These are phyloP conservation scores for Melieria picta DNA, from an alignment of 2,888 invertebrate genomes.

Conservation along the genomic window DNA sequence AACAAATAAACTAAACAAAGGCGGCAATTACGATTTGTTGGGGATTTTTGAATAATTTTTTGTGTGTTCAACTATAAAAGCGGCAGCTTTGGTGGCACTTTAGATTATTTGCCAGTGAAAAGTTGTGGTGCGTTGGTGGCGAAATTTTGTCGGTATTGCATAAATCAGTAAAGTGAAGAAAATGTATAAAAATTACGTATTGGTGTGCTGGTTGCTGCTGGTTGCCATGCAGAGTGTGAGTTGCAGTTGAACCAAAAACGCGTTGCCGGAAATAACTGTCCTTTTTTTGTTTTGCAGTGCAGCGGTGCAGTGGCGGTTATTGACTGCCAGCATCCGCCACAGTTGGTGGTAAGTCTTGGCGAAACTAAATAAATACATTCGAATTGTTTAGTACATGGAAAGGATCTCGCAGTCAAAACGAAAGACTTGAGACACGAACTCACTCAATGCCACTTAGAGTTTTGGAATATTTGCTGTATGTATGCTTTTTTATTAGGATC, in stretches of 20 bases:
- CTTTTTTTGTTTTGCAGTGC: slow-evolving; percentile 31
- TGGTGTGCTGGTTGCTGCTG: neutral
- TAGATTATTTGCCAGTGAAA: neutral
- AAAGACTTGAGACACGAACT: slow-evolving; percentile 38
- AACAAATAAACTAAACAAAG: neutral
- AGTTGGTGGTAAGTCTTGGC: slow-evolving; percentile 57
- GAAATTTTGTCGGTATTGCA: neutral
- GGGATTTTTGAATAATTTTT: neutral
- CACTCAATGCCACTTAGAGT: neutral
- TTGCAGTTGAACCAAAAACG: neutral
- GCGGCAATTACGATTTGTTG: neutral
- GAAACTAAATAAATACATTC: neutral
- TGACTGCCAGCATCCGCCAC: slow-evolving; percentile 60
- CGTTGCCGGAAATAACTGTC: neutral
- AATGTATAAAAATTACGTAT: slow-evolving; percentile 35
- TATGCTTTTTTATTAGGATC: slow-evolving; percentile 51
- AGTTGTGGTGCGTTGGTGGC: neutral
- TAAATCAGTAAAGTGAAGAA: neutral
- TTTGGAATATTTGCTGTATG: neutral
- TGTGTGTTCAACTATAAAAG: slow-evolving; percentile 13
- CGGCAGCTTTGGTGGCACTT: neutral
- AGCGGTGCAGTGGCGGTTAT: slow-evolving; percentile 43
- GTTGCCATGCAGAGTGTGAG: neutral
- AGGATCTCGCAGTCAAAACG: neutral
- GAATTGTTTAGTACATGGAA: neutral